Base-by-base conservation (phyloP, 2,113 vertebrate species). In the Protomyctophum bolini region DNA sequence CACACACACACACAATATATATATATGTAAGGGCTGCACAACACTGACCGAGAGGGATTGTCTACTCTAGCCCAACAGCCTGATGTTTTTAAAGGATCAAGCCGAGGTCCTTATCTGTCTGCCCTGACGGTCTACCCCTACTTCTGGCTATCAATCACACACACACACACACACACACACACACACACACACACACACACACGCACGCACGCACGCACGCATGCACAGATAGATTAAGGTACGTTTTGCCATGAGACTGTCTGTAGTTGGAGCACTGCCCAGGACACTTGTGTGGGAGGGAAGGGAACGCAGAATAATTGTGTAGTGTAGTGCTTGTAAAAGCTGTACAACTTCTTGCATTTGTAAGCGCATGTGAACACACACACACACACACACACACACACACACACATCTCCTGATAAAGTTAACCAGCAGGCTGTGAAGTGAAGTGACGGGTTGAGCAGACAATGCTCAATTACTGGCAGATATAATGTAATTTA, bases 101-200 rank as follows among this genome's bases (percentile, higher is more conserved):
- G 61, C 72, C 65, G 60, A 57, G 73, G 72, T 56, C 75, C 81
- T 87, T 84, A 83, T 86, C 81, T 73, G 73, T 76, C 52, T 81
- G 75, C 66, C 84, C 79, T 72, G 73, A 86, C 60, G 72, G 77
- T 70, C 63, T 79, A 68, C 74, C 78, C 82, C 66, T 76, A 49
- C 65, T 66, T 61, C 9, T 54, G 73, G 71, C 65, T 75, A 76
- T 80, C 72, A 49, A 69, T 64, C 48, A 47, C 45, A 11, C 28
- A 21, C 58, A 47, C 56, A 50, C 65, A 57, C 50, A 55, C 64
- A 46, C 29, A 66, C 64, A 48, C 59, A 67, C 60, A 5, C 15
- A 65, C 28, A 4, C 58, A 46, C 66, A n/a, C 46, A 47, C 52
- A 48, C 63, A 47, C n/a, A 15, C 14, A 66, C 54, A 66, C 46